Base-by-base conservation (phyloP, 2,888 invertebrate genomes). In the Amblyjoppa fuscipennis region DNA sequence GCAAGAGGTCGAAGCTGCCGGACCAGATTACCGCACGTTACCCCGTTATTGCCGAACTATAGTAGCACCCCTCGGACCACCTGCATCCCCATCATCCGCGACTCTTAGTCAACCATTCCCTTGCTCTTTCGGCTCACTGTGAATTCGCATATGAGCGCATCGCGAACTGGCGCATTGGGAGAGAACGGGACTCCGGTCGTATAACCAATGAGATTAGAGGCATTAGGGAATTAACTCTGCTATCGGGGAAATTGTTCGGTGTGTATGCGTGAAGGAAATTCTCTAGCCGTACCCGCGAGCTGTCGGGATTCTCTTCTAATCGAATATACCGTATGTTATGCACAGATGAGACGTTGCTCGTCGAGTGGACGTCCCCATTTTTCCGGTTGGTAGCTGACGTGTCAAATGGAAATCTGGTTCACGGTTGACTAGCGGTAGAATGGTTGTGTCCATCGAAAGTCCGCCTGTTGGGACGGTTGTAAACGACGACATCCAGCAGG, bases 171-270 rank as follows among this genome's bases (percentile, higher is more conserved):
- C 53, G 45, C 61, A 9, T 31, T 28, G 34, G 28, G 70, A 5
- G 70, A 68, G 51, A 51, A 77, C 28, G 66, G 25, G 68, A 59
- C 71, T 25, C 59, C 73, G 70, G 70, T 73, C 64, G 74, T 74
- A 81, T 64, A 74, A 76, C 79, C 78, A 71, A 79, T 68, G 70
- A 82, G 75, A 85, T 79, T 59, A 79, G 71, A 82, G 71, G 68
- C 71, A 82, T 79, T 82, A 79, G 59, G 71, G 59, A 82, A 79
- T 85, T 79, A 76, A 82, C 75, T 76, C 49, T 28, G 56, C 70
- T 71, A 68, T 76, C 66, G 41, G 71, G 75, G 79, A 70, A 61
- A 73, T 82, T 76, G 85, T 76, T 53, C 64, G 28, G 66, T 25
- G 61, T 28, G 16, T 4, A 25, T 69, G 45, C 0, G 20, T 6